Evolutionary conservation across 2,888 invertebrate species (phyloP).

Genomic region (Drosophila kuntzei): DNA sequence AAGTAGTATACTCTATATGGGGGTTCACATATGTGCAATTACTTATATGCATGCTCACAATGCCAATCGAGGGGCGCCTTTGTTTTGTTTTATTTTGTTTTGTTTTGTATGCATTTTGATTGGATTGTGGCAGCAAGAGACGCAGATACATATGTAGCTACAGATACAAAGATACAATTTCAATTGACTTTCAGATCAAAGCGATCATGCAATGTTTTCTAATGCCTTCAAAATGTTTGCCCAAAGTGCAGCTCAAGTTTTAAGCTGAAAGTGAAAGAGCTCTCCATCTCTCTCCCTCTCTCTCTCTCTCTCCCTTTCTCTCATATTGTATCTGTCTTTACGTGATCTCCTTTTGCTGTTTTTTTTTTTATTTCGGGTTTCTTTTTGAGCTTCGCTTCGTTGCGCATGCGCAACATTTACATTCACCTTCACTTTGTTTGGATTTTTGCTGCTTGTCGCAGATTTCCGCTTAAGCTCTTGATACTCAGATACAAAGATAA

Average conservation of each 20-base stretch:
- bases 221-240: slow-evolving; percentile 4
- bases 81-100: slow-evolving; percentile 8
- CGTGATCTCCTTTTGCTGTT: slow-evolving; percentile 12
- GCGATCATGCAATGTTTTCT: slow-evolving; percentile 14
- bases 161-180: slow-evolving; percentile 8
- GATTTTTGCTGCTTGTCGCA: slow-evolving; percentile 24
- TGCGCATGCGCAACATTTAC: slow-evolving; percentile 63
- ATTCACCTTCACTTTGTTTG: slow-evolving; percentile 64
- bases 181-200: slow-evolving; percentile 3
- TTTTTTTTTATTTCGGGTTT: slow-evolving; percentile 4
- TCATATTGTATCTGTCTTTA: not conserved
- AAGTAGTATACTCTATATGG: not conserved
- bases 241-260: slow-evolving; percentile 3
- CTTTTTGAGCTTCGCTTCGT: slow-evolving; percentile 38
- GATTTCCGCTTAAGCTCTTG: slow-evolving; percentile 40
- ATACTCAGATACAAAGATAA: slow-evolving; percentile 9
- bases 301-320: not conserved
- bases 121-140: slow-evolving; percentile 3
- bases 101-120: slow-evolving; percentile 10
- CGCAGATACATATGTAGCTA: not conserved
- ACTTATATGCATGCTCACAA: slow-evolving; percentile 2
- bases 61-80: slow-evolving; percentile 20
- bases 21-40: slow-evolving; percentile 10
- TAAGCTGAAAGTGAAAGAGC: slow-evolving; percentile 56
- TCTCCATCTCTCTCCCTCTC: not conserved